A percentile compares a stretch with the other conserved stretches of the same genome.
phyloP scores from a whole-genome alignment of 2,113 vertebrate genomes.

The Gymnarchus niloticus region DNA sequence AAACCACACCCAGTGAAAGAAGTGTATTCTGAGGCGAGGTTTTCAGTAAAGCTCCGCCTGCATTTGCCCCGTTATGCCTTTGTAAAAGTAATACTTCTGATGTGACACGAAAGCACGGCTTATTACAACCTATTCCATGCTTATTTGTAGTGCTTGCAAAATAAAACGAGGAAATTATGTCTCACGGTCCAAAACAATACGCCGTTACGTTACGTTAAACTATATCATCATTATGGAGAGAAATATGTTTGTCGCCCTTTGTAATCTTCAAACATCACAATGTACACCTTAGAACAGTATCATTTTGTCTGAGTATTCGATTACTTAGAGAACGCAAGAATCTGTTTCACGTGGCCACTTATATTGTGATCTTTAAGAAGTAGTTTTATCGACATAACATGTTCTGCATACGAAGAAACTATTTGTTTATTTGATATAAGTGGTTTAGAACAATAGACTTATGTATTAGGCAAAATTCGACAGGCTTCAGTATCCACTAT shows the following conservation, averaged over 20 bases:
- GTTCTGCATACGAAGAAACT: neutral
- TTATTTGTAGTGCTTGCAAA: neutral
- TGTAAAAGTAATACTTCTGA: slow-evolving; percentile 11
- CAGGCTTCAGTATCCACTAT: neutral
- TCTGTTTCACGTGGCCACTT: neutral
- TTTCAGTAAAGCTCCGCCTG: slow-evolving; percentile 52
- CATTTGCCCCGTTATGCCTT: slow-evolving; percentile 32
- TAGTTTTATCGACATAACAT: neutral
- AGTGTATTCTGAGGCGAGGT: slow-evolving; percentile 31
- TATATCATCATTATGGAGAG: neutral
- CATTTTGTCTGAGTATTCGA: neutral
- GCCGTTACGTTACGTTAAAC: neutral
- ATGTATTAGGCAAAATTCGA: too few relatives aligned
- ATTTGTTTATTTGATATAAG: neutral
- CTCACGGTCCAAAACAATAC: too few relatives aligned
- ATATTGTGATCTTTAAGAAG: neutral
- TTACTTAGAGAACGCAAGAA: neutral
- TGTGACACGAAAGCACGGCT: too few relatives aligned
- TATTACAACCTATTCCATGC: neutral
- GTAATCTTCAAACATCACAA: neutral
- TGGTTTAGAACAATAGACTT: neutral
- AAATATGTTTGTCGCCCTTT: neutral
- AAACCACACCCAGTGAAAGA: slow-evolving; percentile 76
- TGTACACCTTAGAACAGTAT: neutral
- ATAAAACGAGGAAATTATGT: neutral